phyloP scores from a whole-genome alignment of 1,140 invertebrate species.

The Oedothorax gibbosus region DNA sequence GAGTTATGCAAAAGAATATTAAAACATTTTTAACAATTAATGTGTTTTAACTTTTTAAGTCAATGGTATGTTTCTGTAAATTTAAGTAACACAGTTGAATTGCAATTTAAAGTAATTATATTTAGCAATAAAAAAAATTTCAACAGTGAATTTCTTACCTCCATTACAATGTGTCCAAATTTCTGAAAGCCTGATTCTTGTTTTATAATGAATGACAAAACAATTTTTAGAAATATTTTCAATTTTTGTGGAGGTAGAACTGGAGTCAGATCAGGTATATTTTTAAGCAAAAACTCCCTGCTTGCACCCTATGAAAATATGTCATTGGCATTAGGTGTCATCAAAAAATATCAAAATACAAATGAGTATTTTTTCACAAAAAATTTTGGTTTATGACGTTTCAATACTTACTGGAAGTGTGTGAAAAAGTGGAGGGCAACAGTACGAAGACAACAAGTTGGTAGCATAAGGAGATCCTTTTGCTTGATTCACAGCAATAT shows the following conservation, averaged over 20 bases:
- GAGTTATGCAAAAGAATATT: no score
- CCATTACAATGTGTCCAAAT: background rate
- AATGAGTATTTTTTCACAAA: background rate
- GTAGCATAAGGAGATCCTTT: constrained; percentile 35
- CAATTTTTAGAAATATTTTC: constrained; percentile 30
- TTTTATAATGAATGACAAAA: constrained; percentile 22
- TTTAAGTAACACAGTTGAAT: no score
- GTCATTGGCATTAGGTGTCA: background rate
- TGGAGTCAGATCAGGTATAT: constrained; percentile 1
- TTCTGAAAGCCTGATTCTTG: constrained; percentile 1
- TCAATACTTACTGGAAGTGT: constrained; percentile 35
- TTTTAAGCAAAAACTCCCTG: constrained; percentile 1
- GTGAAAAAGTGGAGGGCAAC: constrained; percentile 43
- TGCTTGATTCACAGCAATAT: constrained; percentile 22
- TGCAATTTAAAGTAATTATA: no score
- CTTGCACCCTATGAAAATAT: constrained; percentile 16
- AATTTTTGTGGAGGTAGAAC: constrained; percentile 30
- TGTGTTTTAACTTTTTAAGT: no score
- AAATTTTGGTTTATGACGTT: background rate
- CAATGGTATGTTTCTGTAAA: no score
- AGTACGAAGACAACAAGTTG: constrained; percentile 44
- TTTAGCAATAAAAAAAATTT: no score
- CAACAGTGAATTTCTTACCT: background rate
- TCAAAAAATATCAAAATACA: background rate
- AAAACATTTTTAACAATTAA: no score